Evolutionary conservation across 2,113 vertebrate species (phyloP).

Genomic region (Actinemys pallida): DNA sequence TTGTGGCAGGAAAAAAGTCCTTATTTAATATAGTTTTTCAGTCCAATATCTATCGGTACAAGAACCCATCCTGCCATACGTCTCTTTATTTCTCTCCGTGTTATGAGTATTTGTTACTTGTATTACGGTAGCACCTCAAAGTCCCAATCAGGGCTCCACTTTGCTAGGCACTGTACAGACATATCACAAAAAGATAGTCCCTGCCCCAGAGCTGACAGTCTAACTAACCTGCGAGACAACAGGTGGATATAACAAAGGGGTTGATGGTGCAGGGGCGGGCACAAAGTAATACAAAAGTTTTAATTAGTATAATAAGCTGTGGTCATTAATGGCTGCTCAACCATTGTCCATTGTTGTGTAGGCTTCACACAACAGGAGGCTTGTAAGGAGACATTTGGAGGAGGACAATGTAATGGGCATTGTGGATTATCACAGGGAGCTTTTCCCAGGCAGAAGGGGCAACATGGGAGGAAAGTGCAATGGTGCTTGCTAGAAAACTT

Average conservation of each 20-base stretch:
- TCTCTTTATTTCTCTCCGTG: slow-evolving; percentile 16
- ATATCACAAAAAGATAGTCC: neutral
- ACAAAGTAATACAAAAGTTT: neutral
- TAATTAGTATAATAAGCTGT: neutral
- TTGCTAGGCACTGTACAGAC: slow-evolving; percentile 10
- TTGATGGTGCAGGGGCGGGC: neutral
- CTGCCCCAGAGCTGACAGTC: neutral
- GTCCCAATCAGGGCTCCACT: slow-evolving; percentile 15
- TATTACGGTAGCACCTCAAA: neutral
- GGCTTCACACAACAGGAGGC: neutral
- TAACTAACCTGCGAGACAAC: neutral
- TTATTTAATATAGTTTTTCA: slow-evolving; percentile 31
- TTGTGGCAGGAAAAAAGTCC: slow-evolving; percentile 34
- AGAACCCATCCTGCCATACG: slow-evolving; percentile 29
- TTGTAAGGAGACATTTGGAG: neutral
- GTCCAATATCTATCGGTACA: neutral
- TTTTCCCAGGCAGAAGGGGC: neutral
- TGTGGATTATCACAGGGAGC: neutral
- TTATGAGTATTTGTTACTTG: slow-evolving; percentile 21
- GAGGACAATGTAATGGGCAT: neutral
- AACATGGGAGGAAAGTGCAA: neutral
- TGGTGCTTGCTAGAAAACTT: neutral
- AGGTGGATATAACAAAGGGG: neutral
- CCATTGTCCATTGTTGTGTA: neutral
- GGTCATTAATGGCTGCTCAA: rapidly evolving